Percentiles rank a stretch among this genome's conserved stretches.
Evolutionary conservation across 2,888 invertebrate species (phyloP).

Genomic region (Tipula unca): DNA sequence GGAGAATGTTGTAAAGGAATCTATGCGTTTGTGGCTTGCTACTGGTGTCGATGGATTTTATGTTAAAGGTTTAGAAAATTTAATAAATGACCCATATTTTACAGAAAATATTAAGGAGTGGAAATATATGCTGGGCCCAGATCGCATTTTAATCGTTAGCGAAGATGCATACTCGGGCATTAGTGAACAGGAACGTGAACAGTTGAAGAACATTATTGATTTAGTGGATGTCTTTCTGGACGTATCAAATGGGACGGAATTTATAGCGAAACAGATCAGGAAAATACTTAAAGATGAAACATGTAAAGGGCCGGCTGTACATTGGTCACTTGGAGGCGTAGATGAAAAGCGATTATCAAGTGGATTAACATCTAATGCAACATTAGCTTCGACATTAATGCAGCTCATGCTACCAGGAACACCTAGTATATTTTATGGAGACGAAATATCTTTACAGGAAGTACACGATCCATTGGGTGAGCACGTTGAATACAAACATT

Average conservation of each 20-base stretch:
- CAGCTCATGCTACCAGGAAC: slow-evolving; percentile 79
- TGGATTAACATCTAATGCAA: slow-evolving; percentile 50
- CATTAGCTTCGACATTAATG: slow-evolving; percentile 60
- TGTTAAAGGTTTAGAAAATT: slow-evolving; percentile 66
- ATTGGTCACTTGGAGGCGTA: slow-evolving; percentile 67
- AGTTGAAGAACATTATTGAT: slow-evolving; percentile 58
- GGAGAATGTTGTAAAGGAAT: slow-evolving; percentile 47
- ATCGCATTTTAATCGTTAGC: slow-evolving; percentile 58
- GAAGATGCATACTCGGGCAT: slow-evolving; percentile 47
- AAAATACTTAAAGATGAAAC: slow-evolving; percentile 50
- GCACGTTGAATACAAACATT: slow-evolving; percentile 49
- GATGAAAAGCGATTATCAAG: slow-evolving; percentile 50
- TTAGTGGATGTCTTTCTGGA: slow-evolving; percentile 61
- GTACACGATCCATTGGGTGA: slow-evolving; percentile 49
- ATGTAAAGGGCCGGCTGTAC: slow-evolving; percentile 56
- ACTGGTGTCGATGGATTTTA: slow-evolving; percentile 84
- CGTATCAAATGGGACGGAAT: slow-evolving; percentile 48
- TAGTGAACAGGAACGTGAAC: slow-evolving; percentile 42
- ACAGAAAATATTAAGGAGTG: slow-evolving; percentile 52
- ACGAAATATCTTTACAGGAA: slow-evolving; percentile 70
- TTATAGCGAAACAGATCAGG: slow-evolving; percentile 52
- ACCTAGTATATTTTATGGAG: slow-evolving; percentile 82
- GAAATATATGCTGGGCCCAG: slow-evolving; percentile 56
- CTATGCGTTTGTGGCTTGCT: slow-evolving; percentile 59
- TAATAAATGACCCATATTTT: slow-evolving; percentile 52